Conservation (phyloP, 2,888 invertebrate genomes). For the Tridacna gigas region DNA sequence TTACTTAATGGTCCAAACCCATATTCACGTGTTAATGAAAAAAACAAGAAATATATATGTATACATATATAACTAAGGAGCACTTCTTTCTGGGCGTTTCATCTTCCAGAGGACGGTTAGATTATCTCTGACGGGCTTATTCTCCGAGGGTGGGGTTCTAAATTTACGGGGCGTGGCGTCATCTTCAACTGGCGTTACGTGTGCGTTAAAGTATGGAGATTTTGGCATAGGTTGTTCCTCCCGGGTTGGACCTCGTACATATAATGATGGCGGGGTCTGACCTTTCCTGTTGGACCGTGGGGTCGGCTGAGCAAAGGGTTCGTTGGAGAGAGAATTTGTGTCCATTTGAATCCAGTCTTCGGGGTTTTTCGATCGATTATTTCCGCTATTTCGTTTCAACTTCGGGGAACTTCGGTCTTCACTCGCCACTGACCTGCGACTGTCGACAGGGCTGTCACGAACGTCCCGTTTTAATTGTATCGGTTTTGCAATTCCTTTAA, state of each 20-base stretch:
- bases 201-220: constrained; percentile 50
- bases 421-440: background rate
- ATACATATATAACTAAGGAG: constrained; percentile 6
- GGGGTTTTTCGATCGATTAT: constrained; percentile 16
- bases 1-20: background rate
- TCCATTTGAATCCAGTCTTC: constrained; percentile 23
- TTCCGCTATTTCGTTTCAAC: background rate
- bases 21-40: no score
- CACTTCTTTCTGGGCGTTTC: constrained; percentile 18
- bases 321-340: constrained; percentile 9
- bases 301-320: constrained; percentile 25
- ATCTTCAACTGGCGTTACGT: constrained; percentile 15
- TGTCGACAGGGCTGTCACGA: background rate
- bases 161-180: constrained; percentile 10
- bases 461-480: constrained; percentile 26
- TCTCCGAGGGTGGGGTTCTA: constrained; percentile 7
- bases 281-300: background rate
- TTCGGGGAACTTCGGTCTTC: background rate
- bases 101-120: constrained; percentile 51
- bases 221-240: constrained; percentile 30
- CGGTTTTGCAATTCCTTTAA: constrained; percentile 59
- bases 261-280: constrained; percentile 35
- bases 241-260: constrained; percentile 18
- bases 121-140: constrained; percentile 6
- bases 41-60: no score